Base-by-base conservation (phyloP, 2,888 invertebrate species). In the Acronicta alni region DNA sequence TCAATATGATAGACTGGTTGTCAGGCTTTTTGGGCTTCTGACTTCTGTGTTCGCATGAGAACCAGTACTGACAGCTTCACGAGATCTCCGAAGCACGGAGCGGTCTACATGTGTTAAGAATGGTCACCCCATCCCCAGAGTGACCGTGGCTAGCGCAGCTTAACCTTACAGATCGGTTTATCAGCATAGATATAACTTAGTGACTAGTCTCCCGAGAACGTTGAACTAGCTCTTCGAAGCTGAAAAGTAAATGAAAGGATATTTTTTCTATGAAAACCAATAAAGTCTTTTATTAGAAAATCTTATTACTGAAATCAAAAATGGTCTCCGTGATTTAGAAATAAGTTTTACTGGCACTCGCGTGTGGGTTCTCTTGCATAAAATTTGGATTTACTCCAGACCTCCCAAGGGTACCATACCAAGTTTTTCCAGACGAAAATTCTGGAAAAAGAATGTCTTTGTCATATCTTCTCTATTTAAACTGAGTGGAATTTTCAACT, bases 371-470 rank as follows among this genome's bases (percentile, higher is more conserved):
- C 12, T 42, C 52, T 62, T 67, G 57, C 55, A 70, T 67, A 62
- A 72, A 67, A 72, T 62, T 72, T 58, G 44, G 41, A 72, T 67
- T 44, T 57, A 18, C 42, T 26, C 42, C 32, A 37, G n/a, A 17
- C 38, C 35, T 62, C 70, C 49, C 57, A 20, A 8, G 72, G 56
- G 70, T 23, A 8, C 52, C 51, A 65, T 70, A 67, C 53, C 55
- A 67, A 55, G 67, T 53, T 67, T 65, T 56, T 26, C 55, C 32
- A 58, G 67, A 70, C 53, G 67, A 70, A 62, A 70, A 72, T 55
- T 12, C 43, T 67, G 42, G 52, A 53, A 51, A 65, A 53, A 52
- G 52, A 44, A 10, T 52, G n/a, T 20, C 53, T 57, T 71, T 57
- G n/a, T 67, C 65, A 43, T 46, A 55, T 53, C 35, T 53, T 20